phyloP scores from a whole-genome alignment of 2,888 invertebrate species.

The Camptogramma bilineatum region DNA sequence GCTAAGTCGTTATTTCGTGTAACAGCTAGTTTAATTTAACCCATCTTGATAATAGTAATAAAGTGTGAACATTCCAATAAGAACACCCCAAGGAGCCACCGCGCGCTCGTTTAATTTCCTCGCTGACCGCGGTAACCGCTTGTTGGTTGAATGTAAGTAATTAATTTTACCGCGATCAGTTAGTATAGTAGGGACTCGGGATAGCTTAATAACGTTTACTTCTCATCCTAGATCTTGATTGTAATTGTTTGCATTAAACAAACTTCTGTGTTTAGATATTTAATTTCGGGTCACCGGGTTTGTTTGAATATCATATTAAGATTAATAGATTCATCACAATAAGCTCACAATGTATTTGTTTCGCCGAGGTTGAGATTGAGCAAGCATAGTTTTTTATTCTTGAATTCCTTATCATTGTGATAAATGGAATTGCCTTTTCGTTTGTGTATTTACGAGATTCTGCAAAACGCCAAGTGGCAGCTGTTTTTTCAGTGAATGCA shows the following conservation, averaged over 20 bases:
- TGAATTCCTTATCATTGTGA: constrained; percentile 9
- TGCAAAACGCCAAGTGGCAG: constrained; percentile 33
- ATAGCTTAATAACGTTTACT: constrained; percentile 59
- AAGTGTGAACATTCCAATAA: constrained; percentile 51
- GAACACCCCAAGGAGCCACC: constrained; percentile 57
- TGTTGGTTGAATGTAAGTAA: constrained; percentile 73
- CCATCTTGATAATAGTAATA: constrained; percentile 8
- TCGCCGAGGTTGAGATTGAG: too few relatives aligned
- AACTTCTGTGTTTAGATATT: constrained; percentile 3
- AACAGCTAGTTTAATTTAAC: constrained; percentile 2
- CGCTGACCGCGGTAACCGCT: constrained; percentile 70
- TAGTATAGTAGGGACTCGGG: constrained; percentile 46
- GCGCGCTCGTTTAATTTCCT: constrained; percentile 73
- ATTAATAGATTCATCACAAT: too few relatives aligned
- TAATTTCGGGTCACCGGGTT: background rate
- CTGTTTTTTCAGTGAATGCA: constrained; percentile 44
- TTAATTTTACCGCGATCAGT: constrained; percentile 73
- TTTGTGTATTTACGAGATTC: background rate
- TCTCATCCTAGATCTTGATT: constrained; percentile 45
- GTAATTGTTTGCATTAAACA: constrained; percentile 31
- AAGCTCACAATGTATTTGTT: too few relatives aligned
- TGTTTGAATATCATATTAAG: too few relatives aligned
- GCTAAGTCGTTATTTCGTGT: background rate
- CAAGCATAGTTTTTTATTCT: constrained; percentile 21
- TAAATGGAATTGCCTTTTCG: too few relatives aligned